Evolutionary conservation across 1,140 invertebrate genomes (phyloP).

Genomic region (Bombus huntii): DNA sequence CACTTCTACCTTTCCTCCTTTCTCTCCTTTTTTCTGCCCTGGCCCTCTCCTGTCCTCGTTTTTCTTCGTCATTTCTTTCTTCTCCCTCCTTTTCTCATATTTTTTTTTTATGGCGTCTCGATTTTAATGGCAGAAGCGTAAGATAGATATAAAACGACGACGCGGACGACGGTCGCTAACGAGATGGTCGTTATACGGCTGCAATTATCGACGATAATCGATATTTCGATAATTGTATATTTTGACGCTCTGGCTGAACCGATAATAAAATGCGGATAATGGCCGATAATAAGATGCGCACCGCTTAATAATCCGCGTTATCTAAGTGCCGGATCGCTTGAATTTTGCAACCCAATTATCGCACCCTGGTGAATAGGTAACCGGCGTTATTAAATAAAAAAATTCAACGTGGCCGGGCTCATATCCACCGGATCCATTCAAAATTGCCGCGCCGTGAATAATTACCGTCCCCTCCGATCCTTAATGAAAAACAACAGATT

Average conservation of each 20-base stretch:
- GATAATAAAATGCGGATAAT: constrained; percentile 38
- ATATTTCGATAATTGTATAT: constrained; percentile 55
- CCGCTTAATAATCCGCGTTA: background rate
- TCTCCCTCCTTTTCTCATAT: background rate
- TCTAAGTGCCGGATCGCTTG: background rate
- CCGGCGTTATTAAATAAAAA: background rate
- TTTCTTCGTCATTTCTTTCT: background rate
- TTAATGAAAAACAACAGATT: constrained; percentile 10
- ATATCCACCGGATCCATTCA: background rate
- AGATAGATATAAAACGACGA: constrained; percentile 53
- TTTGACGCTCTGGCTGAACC: constrained; percentile 28
- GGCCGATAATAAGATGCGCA: constrained; percentile 25
- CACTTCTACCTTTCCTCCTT: background rate
- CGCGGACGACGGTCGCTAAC: constrained; percentile 65
- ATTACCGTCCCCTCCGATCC: background rate
- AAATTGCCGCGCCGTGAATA: constrained; percentile 3
- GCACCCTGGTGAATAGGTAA: background rate
- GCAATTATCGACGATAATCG: constrained; percentile 70
- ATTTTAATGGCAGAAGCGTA: constrained; percentile 68
- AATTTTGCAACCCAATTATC: constrained; percentile 25
- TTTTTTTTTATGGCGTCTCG: constrained; percentile 8
- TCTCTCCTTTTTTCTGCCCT: background rate
- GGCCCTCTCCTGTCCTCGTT: no score
- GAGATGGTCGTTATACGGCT: constrained; percentile 68
- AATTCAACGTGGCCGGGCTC: background rate